Evolutionary conservation across 2,797 vertebrate genomes (phyloP), one percentile per base, ranked within the genome.

Genomic region (Echiichthys vipera): DNA sequence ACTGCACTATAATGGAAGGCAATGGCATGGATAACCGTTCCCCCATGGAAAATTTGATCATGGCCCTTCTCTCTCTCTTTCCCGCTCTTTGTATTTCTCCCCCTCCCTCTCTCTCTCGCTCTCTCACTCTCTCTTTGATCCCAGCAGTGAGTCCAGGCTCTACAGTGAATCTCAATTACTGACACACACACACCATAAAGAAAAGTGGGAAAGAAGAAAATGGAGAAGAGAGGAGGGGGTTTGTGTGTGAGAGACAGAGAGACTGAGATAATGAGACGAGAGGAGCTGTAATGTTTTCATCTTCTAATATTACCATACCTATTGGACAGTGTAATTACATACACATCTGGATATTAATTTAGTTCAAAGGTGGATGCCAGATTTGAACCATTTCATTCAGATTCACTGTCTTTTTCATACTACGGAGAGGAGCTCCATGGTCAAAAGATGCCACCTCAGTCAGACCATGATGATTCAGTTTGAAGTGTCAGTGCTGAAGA

Each of bases 101-200:
- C 24, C 36, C 59, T 84, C 9, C 56, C 50, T 58, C 27, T 22
- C 18, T 57, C 30, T 36, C 1, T 11, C 46, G 27, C 5, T 37
- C 36, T n/a, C 36, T 32, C 45, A 24, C 14, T 58, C 42, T 59
- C 58, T 58, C 77, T 88, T 71, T 87, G 81, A 84, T 80, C 72
- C 69, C 55, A 32, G 77, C 46, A 22, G 22, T 37, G 22, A 69
- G 69, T 81, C 81, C 45, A 71, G 47, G 10, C 18, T 78, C 42
- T 8, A 47, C 36, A n/a, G 37, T 67, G 68, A 82, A 76, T 79
- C 72, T 74, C 70, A 86, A 78, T 84, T 74, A 81, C 63, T 71
- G 80, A 80, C 73, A 66, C 63, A 80, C 73, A 66, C 63, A 68
- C 42, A 69, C 61, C 55, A 56, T 49, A 55, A 80, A 74, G 80